These are phyloP conservation scores for Myotis findleyi DNA, from an alignment of 2,797 vertebrate species.

Conservation along the genomic window DNA sequence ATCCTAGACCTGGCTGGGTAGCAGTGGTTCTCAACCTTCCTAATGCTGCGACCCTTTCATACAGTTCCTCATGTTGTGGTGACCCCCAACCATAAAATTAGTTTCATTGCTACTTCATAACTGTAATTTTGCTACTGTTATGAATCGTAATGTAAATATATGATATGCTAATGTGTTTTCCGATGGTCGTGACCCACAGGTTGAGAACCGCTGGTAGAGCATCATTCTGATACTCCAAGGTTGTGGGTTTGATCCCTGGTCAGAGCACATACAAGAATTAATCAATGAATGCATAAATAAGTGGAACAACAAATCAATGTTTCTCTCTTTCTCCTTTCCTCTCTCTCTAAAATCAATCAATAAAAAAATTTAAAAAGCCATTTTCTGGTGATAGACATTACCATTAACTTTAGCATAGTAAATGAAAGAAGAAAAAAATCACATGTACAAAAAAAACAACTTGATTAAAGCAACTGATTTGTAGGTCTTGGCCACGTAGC, in stretches of 20 bases:
- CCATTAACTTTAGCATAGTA: conserved; percentile 25
- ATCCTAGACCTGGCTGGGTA: background rate
- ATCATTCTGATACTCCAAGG: background rate
- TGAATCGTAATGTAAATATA: too few relatives aligned
- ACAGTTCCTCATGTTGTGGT: too few relatives aligned
- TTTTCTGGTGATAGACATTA: background rate
- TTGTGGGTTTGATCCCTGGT: background rate
- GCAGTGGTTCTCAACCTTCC: too few relatives aligned
- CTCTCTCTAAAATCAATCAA: background rate
- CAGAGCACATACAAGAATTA: background rate
- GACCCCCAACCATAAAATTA: too few relatives aligned
- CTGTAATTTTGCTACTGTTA: too few relatives aligned
- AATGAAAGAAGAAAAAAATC: background rate
- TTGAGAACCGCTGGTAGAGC: background rate
- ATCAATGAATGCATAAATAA: background rate
- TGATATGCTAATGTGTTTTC: too few relatives aligned
- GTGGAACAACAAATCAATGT: background rate
- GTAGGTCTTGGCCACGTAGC: background rate
- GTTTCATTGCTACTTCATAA: too few relatives aligned
- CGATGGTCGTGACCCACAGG: too few relatives aligned
- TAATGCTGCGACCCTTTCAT: too few relatives aligned
- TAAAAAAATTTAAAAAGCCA: background rate
- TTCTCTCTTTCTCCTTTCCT: background rate
- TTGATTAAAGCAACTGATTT: background rate
- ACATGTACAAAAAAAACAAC: background rate